phyloP scores from a whole-genome alignment of 2,113 vertebrate genomes.

The Melanerpes formicivorus region DNA sequence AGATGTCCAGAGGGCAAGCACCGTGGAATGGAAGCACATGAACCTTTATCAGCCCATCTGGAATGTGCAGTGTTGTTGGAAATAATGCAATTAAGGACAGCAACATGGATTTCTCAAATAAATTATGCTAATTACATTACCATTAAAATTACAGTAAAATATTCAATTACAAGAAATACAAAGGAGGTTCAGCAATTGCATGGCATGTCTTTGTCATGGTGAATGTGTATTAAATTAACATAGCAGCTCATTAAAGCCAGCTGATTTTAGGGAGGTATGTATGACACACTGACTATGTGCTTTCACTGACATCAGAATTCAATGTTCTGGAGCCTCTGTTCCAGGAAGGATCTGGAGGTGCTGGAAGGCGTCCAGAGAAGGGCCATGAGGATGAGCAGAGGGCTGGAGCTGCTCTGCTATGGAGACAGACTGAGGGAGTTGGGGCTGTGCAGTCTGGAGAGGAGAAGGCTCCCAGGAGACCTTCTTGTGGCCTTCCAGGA shows the following conservation, averaged over 20 bases:
- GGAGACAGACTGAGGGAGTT: too few species aligned
- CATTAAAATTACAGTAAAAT: constrained; percentile 53
- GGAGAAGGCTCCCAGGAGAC: too few species aligned
- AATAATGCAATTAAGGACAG: constrained; percentile 54
- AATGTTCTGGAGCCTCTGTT: too few species aligned
- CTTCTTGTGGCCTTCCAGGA: too few species aligned
- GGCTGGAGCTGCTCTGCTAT: too few species aligned
- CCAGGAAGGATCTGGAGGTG: too few species aligned
- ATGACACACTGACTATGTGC: background rate
- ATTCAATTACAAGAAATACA: constrained; percentile 49
- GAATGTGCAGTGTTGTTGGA: constrained; percentile 12
- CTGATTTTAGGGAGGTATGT: constrained; percentile 37
- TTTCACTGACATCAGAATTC: background rate
- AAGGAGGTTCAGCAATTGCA: constrained; percentile 49
- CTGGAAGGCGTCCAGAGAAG: too few species aligned
- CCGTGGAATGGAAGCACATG: background rate
- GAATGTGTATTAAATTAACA: constrained; percentile 56
- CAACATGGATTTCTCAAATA: constrained; percentile 6
- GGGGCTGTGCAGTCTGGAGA: too few species aligned
- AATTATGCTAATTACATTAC: constrained; percentile 46
- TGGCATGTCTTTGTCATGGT: constrained; percentile 57
- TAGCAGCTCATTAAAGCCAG: constrained; percentile 36
- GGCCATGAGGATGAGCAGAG: too few species aligned
- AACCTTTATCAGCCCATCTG: constrained; percentile 32
- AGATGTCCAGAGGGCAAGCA: background rate